Evolutionary conservation across 1,140 invertebrate species (phyloP).

Genomic region (Bacillus rossius): DNA sequence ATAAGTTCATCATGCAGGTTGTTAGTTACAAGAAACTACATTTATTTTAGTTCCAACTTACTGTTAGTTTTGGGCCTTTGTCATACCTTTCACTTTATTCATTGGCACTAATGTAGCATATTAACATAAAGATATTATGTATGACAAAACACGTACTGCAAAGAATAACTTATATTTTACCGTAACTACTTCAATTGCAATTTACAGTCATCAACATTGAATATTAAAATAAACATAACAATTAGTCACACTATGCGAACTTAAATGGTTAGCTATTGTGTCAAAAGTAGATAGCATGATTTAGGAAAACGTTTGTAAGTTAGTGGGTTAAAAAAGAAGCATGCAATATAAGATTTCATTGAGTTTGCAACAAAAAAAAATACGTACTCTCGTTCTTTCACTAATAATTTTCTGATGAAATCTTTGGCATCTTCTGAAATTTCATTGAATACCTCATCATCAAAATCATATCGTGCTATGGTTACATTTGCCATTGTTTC

Average conservation of each 20-base stretch:
- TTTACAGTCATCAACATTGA: too few species aligned
- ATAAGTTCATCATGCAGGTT: too few species aligned
- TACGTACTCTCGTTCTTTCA: conserved; percentile 88
- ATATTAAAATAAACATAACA: too few species aligned
- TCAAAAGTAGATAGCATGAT: background rate
- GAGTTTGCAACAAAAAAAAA: too few species aligned
- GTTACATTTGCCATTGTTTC: conserved; percentile 98
- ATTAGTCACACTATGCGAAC: too few species aligned
- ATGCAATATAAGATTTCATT: background rate
- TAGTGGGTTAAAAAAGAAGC: background rate
- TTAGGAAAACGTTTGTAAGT: background rate
- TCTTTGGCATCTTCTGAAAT: conserved; percentile 91
- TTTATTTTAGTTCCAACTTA: too few species aligned
- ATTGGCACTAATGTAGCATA: too few species aligned
- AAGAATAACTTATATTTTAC: background rate
- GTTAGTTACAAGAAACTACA: too few species aligned
- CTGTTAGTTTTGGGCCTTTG: conserved; percentile 37
- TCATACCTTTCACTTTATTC: conserved; percentile 22
- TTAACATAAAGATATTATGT: background rate
- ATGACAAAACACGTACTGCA: background rate
- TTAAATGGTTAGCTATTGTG: too few species aligned
- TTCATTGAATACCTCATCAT: conserved; percentile 88
- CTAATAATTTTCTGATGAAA: conserved; percentile 81
- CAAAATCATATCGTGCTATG: conserved; percentile 91
- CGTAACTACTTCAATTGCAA: background rate